Percentiles rank a stretch among this genome's conserved stretches.
Evolutionary conservation across 1,140 invertebrate genomes (phyloP).

Genomic region (Pogonomyrmex californicus): DNA sequence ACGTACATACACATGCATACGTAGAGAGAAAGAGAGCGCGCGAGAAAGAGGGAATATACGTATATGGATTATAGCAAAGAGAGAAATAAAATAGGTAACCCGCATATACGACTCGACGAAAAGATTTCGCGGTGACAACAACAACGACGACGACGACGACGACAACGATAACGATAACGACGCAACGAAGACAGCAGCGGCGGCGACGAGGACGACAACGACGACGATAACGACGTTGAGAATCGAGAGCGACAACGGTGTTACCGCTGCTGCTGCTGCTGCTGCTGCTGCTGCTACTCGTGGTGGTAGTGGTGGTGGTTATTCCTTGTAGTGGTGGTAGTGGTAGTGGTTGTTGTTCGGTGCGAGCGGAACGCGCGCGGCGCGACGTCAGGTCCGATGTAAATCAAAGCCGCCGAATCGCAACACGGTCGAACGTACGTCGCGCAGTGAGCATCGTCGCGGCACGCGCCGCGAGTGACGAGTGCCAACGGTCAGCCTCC

Average conservation of each 20-base stretch:
- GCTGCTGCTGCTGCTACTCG: not conserved
- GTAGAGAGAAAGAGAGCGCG: not conserved
- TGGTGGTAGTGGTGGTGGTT: not conserved
- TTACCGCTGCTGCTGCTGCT: too few relatives aligned
- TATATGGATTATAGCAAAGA: conserved; percentile 37
- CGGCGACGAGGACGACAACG: not conserved
- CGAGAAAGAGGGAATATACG: conserved; percentile 6
- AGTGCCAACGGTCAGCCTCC: conserved; percentile 76
- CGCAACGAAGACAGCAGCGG: conserved; percentile 5
- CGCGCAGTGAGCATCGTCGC: conserved; percentile 58
- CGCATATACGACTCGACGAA: conserved; percentile 5
- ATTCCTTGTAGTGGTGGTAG: conserved; percentile 11
- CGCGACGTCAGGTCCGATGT: conserved; percentile 72
- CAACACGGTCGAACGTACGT: conserved; percentile 50
- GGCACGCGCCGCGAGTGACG: conserved; percentile 69
- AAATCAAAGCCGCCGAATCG: conserved; percentile 67
- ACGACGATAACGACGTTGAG: not conserved
- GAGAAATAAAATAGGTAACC: conserved; percentile 26
- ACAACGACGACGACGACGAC: not conserved
- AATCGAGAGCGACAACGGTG: too few relatives aligned
- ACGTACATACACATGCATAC: conserved; percentile 39
- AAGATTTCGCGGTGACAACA: conserved; percentile 30
- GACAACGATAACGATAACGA: conserved; percentile 23
- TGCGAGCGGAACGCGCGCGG: conserved; percentile 58
- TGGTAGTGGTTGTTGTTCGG: conserved; percentile 62